Evolutionary conservation across 2,113 vertebrate genomes (phyloP).

Genomic region (Camelus dromedarius): DNA sequence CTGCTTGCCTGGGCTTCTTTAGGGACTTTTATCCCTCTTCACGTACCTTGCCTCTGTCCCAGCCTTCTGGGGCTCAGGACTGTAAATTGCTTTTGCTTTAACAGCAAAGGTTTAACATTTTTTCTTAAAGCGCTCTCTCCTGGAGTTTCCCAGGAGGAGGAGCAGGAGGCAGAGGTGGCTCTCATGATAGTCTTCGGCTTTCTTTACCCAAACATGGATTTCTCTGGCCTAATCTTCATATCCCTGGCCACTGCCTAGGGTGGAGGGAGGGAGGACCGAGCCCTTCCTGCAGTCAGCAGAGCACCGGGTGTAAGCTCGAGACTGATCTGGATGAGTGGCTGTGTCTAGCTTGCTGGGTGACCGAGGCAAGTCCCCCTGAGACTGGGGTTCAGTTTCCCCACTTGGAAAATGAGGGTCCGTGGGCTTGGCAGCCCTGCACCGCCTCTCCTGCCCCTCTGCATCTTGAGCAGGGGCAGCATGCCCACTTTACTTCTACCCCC

Average conservation of each 20-base stretch:
- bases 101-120: slow-evolving; percentile 62
- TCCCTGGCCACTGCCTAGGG: background rate
- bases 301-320: background rate
- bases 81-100: slow-evolving; percentile 83
- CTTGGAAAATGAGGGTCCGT: background rate
- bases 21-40: background rate
- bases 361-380: background rate
- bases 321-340: background rate
- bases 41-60: slow-evolving; percentile 72
- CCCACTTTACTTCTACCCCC: background rate
- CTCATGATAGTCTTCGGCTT: background rate
- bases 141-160: slow-evolving; percentile 69
- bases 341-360: background rate
- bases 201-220: background rate
- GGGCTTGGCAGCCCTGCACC: background rate
- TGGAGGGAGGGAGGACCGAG: background rate
- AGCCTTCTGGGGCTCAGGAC: slow-evolving; percentile 75
- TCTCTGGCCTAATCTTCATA: background rate
- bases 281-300: background rate
- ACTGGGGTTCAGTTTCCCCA: background rate
- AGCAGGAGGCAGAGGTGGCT: slow-evolving; percentile 33
- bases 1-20: background rate
- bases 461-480: background rate
- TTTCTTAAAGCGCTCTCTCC: background rate
- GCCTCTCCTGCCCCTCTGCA: too few relatives aligned